phyloP scores from a whole-genome alignment of 1,140 invertebrate species.

The Tribolium madens region DNA sequence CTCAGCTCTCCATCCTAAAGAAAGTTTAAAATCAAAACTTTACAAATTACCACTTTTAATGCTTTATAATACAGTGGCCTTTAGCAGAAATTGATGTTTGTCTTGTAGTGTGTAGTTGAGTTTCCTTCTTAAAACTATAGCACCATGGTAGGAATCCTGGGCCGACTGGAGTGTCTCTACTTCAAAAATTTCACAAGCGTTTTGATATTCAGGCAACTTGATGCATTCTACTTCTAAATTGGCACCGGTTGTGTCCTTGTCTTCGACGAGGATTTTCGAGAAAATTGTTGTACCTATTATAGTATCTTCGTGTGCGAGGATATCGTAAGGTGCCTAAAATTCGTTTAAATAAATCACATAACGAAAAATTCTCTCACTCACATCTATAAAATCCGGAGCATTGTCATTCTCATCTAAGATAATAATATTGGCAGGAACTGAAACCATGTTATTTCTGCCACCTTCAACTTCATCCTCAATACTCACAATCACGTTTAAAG shows the following conservation, averaged over 20 bases:
- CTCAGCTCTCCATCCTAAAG: slow-evolving; percentile 82
- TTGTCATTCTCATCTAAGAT: slow-evolving; percentile 92
- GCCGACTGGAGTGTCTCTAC: slow-evolving; percentile 54
- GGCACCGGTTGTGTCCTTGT: slow-evolving; percentile 84
- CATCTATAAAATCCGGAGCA: slow-evolving; percentile 83
- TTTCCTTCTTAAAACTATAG: slow-evolving; percentile 57
- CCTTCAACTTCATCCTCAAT: slow-evolving; percentile 79
- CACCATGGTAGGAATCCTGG: slow-evolving; percentile 59
- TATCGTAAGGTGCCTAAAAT: slow-evolving; percentile 80
- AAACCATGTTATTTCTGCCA: slow-evolving; percentile 79
- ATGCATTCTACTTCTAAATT: slow-evolving; percentile 82
- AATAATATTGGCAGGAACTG: slow-evolving; percentile 83
- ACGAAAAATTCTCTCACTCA: slow-evolving; percentile 65
- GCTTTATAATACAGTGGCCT: slow-evolving; percentile 57
- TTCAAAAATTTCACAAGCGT: slow-evolving; percentile 61
- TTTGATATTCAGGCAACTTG: slow-evolving; percentile 57
- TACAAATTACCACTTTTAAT: slow-evolving; percentile 2
- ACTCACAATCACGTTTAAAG: slow-evolving; percentile 80
- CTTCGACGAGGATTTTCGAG: slow-evolving; percentile 78
- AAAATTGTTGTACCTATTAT: slow-evolving; percentile 80
- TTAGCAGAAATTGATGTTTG: slow-evolving; percentile 58
- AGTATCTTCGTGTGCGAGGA: slow-evolving; percentile 83
- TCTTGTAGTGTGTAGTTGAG: slow-evolving; percentile 58
- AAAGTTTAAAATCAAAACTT: background rate
- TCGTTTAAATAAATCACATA: background rate